Base-by-base conservation (phyloP, 1,140 invertebrate species). In the Philotrypesis tridentata region DNA sequence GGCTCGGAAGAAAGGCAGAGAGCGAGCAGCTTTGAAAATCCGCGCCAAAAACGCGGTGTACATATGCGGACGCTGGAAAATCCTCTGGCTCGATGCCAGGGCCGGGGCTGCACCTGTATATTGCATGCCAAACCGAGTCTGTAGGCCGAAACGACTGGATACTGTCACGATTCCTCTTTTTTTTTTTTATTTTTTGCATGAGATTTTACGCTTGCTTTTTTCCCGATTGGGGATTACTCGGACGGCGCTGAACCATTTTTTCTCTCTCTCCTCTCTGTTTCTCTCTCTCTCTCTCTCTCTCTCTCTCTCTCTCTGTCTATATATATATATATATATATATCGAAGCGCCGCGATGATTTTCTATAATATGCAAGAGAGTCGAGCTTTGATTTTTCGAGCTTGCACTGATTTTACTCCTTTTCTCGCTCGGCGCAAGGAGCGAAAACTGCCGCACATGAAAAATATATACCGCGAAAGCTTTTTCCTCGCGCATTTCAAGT, bases 121-220 rank as follows among this genome's bases (percentile, higher is more conserved):
- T 55, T 55, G 55, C 61, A 27, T 80, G 79, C 79, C 79, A 80
- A 80, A 74, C 71, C 55, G 78, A 73, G 21, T 3, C 23, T 63
- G 29, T 17, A 55, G 55, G n/a, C 55, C 27, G 31, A 5, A 17
- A 14, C 14, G 71, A 23, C 1, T 1, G 40, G 25, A 5, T 8
- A 9, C 11, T 55, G n/a, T 37, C 74, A 23, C 23, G 5, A 63
- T n/a, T 27, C n/a, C n/a, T n/a, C n/a, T 40, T 43, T 33, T 9
- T 17, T 60, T 31, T 7, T 33, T 2, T 25, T 63, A 23, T 63
- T 65, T 55, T 55, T 29, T 29, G 14, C 67, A 31, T 17, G 48
- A 12, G 55, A 11, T 55, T 74, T 61, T 33, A 31, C 7, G 25
- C 25, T 25, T 29, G 25, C n/a, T 25, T 12, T 74, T 60, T 60